These are phyloP conservation scores for Dryobates pubescens DNA, from an alignment of 2,797 vertebrate species.

Conservation along the genomic window DNA sequence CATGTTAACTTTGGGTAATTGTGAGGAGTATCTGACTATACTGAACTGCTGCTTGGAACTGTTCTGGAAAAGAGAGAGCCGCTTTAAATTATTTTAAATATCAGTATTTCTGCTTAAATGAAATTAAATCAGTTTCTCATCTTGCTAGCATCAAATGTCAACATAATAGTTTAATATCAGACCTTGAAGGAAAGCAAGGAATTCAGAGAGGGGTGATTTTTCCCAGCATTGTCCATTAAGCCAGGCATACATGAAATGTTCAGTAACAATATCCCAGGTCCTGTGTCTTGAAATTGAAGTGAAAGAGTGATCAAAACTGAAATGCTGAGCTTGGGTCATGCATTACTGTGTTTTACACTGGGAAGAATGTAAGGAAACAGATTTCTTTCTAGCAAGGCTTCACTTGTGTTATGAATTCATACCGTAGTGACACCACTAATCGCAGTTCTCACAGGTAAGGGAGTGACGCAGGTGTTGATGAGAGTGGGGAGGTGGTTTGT, in stretches of 20 bases:
- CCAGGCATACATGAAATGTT: background rate
- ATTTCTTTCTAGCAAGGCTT: background rate
- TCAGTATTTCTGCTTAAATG: background rate
- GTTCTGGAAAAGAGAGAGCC: background rate
- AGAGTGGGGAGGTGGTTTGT: background rate
- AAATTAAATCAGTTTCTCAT: conserved; percentile 2
- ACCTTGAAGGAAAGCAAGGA: background rate
- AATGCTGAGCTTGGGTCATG: background rate
- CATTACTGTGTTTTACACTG: background rate
- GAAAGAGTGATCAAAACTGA: background rate
- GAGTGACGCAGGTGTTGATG: background rate
- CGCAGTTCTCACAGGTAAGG: background rate
- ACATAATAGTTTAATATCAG: background rate
- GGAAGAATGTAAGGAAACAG: background rate
- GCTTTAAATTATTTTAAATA: background rate
- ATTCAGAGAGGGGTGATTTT: background rate
- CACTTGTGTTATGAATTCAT: background rate
- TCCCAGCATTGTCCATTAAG: background rate
- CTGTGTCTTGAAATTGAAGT: background rate
- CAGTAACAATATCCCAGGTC: background rate
- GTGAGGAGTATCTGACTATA: background rate
- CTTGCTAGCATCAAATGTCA: background rate
- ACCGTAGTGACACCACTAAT: background rate
- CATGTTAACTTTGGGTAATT: background rate
- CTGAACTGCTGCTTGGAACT: background rate